A percentile compares a stretch with the other conserved stretches of the same genome.
These are phyloP conservation scores for Temnothorax nylanderi DNA, from an alignment of 1,140 invertebrate genomes.

Conservation along the genomic window DNA sequence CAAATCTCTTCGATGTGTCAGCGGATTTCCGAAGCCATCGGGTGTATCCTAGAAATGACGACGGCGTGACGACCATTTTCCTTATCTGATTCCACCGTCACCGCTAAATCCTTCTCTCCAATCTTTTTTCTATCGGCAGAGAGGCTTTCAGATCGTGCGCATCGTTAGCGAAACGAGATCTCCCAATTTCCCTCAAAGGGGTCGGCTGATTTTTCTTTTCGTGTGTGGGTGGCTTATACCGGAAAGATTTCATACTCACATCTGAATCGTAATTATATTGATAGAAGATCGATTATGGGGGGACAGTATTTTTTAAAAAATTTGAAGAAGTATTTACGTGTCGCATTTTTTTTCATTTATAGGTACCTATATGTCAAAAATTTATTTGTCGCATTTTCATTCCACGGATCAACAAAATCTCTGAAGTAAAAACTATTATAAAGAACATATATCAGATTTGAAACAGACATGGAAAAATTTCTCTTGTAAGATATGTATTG, in stretches of 20 bases:
- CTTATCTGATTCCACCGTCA: constrained; percentile 53
- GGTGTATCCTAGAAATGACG: neutral
- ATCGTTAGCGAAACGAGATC: constrained; percentile 65
- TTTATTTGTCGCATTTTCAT: neutral
- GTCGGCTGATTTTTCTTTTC: constrained; percentile 24
- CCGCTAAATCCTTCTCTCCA: constrained; percentile 41
- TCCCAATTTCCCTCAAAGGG: constrained; percentile 42
- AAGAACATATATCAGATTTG: neutral
- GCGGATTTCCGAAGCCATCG: neutral
- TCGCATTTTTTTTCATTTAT: neutral
- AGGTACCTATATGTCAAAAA: neutral
- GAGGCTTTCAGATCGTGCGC: constrained; percentile 59
- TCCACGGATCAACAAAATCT: neutral
- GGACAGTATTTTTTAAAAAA: neutral
- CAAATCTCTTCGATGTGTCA: neutral
- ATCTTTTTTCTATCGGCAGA: constrained; percentile 47
- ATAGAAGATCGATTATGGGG: neutral
- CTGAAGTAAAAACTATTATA: neutral
- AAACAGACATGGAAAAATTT: neutral
- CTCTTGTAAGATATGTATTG: constrained; percentile 11
- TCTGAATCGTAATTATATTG: constrained; percentile 17
- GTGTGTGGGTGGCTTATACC: neutral
- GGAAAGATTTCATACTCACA: neutral
- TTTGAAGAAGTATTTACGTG: neutral
- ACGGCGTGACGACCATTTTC: constrained; percentile 35